Base-by-base conservation (phyloP, 2,888 invertebrate species). In the Chorisops tibialis region DNA sequence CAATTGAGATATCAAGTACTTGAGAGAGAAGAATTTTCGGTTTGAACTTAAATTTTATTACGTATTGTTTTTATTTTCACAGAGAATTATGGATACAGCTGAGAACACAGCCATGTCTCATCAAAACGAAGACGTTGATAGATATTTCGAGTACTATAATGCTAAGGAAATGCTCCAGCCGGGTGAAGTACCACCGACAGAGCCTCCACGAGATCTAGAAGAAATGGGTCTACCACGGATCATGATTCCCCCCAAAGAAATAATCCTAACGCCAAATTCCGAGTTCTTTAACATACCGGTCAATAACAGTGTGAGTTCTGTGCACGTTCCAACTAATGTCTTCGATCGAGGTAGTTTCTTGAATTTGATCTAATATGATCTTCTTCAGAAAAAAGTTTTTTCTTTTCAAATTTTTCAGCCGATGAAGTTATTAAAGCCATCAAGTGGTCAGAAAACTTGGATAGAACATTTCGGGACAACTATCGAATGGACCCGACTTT, bases 251-350 rank as follows among this genome's bases (percentile, higher is more conserved):
- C 83, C 86, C 14, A 83, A 83, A 72, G 83, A 83, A 69, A 84
- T 88, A 65, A 83, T 85, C 50, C 77, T 90, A 64, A 83, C 82
- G 63, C 82, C 83, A 68, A 89, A 88, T 75, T 79, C 83, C 37
- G 89, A 92, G 72, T 94, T 93, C 77, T 89, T 88, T 67, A 85
- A 89, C 72, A 86, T 87, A 65, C 83, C 85, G 24, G 87, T 89
- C 24, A 93, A 92, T 75, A 84, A 85, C 41, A 89, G 85, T 73
- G 83, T 87, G 74, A 93, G 93, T 73, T 91, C 94, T 66, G 93
- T 96, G 43, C 96, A 96, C 76, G 93, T 97, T 50, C 96, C 97
- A 35, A 95, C 95, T 65, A 96, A 96, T 78, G 95, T 97, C 63
- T 96, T 90, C 77, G 93, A 94, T 73, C 84, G 90, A 84, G 89